Base-by-base conservation (phyloP, 92 coral and sea anemone species). In the Nematostella vectensis region DNA sequence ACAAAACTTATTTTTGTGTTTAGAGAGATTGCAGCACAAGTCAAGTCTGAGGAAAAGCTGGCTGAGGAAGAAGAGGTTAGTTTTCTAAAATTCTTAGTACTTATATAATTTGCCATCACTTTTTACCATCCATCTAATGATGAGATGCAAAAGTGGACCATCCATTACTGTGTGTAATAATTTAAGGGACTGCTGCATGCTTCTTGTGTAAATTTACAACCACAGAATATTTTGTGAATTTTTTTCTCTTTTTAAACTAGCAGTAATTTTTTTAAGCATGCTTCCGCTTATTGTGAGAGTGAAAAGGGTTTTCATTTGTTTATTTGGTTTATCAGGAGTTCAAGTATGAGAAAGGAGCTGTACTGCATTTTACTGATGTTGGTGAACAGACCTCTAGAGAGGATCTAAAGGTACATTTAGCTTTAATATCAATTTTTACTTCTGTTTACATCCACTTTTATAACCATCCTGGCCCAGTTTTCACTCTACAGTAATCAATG, bases 361-460 rank as follows among this genome's bases (percentile, higher is more conserved):
- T 86, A n/a, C 67, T 91, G 25, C 95, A 85, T 65, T 82, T 91
- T 47, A 52, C 55, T 58, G 94, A 80, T 44, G 91, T 77, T 2
- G 98, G 91, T 33, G 96, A 91, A 49, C 98, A 91, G 63, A 91
- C 98, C 10, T 91, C 98, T 22, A 82, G 98, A 21, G 98, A 85
- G 30, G 98, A 91, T 30, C 75, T 91, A 38, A 91, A 82, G 88
- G 98, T 86, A 54, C 11, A n/a, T n/a, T n/a, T n/a, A n/a, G n/a
- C n/a, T n/a, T n/a, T n/a, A n/a, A n/a, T n/a, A 4, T 47, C 15
- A 42, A 2, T 58, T 11, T 31, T 3, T 60, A 16, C 25, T 59
- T 25, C 33, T 8, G 37, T 48, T 0, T n/a, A n/a, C n/a, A n/a
- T n/a, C n/a, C n/a, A 37, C 44, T n/a, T 9, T 10, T 37, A 37